Base-by-base conservation (phyloP, 2,888 invertebrate species). In the Anorthoa munda region DNA sequence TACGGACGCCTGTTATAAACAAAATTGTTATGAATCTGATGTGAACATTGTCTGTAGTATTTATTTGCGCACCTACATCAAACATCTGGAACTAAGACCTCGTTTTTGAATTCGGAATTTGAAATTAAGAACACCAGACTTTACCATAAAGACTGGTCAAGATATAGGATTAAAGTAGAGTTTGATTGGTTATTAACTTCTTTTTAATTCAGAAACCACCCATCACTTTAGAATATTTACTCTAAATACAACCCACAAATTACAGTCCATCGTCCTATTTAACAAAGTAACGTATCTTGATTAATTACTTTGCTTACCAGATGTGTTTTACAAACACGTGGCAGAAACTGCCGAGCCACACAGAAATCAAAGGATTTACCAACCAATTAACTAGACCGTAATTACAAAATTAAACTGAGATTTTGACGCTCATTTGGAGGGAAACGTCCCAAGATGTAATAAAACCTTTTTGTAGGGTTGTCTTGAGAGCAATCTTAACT, bases 371-470 rank as follows among this genome's bases (percentile, higher is more conserved):
- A 84, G 85, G 88, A 87, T 86, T 84, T 84, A 66, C 79, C 77
- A 81, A 83, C 86, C 85, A 88, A 87, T 90, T 89, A 72, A 88
- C 89, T 82, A 85, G 83, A 90, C 88, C 89, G 87, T 85, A 87
- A 88, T 89, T 88, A 87, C 87, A 80, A 85, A 87, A 87, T 83
- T 86, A 84, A 87, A 87, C 87, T 86, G 84, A 81, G 85, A 86
- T 84, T 81, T 78, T 59, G 71, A 51, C 74, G 70, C 72, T 60
- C 73, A 75, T 79, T 77, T 21, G 13, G 56, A 39, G 58, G 39
- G 56, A 58, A 78, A 70, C 63, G 60, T 79, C 68, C 80, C 48
- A 48, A 74, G 68, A 55, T n/a, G 23, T 45, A 64, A 69, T 78
- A 72, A 80, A 79, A 72, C 67, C 72, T 78, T 82, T 78, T 50